Evolutionary conservation across 2,888 invertebrate species (phyloP).

Genomic region (Punctoribates punctum): DNA sequence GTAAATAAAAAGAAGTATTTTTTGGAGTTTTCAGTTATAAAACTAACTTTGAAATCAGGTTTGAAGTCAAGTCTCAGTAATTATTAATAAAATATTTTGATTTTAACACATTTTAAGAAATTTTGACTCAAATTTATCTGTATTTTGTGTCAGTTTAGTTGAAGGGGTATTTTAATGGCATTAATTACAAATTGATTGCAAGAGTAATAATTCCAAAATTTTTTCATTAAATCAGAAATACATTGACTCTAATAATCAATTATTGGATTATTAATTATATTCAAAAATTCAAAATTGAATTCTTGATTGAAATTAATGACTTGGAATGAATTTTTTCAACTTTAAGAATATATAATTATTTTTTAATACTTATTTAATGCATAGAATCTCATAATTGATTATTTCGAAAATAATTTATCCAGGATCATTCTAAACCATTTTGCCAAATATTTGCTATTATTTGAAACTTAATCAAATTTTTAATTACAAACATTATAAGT

Average conservation of each 20-base stretch:
- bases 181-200: neutral
- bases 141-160: neutral
- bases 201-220: neutral
- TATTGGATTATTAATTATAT: constrained; percentile 20
- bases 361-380: neutral
- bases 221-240: neutral
- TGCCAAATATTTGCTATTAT: too few species aligned
- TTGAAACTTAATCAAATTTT: too few species aligned
- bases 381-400: too few species aligned
- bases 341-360: neutral
- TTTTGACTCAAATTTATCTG: neutral
- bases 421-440: too few species aligned
- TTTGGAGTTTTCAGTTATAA: too few species aligned
- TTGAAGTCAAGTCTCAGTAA: too few species aligned
- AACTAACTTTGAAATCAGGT: too few species aligned
- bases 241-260: constrained; percentile 10
- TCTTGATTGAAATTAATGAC: neutral
- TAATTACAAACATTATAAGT: too few species aligned
- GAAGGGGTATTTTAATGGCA: neutral
- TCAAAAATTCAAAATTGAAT: neutral
- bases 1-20: too few species aligned
- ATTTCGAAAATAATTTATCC: too few species aligned
- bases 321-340: neutral
- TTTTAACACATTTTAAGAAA: too few species aligned
- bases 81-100: too few species aligned